Conservation (phyloP, 2,113 vertebrate genomes). For the Hyaena hyaena region DNA sequence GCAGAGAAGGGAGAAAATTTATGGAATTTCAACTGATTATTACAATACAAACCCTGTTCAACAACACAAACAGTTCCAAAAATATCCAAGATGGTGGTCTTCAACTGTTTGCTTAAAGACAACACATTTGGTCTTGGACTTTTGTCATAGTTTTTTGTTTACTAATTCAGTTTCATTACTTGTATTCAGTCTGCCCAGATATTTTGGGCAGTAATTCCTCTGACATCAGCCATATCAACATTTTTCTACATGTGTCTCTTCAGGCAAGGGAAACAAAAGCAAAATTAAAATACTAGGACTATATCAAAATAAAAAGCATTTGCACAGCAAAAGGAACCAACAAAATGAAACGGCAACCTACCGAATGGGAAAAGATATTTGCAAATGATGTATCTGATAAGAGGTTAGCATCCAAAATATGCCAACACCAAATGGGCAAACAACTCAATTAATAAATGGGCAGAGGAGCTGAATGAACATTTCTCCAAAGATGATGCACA, state of each 20-base stretch:
- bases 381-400: neutral
- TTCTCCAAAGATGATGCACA: neutral
- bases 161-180: neutral
- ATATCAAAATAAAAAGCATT: too few relatives aligned
- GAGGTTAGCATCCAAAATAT: neutral
- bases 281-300: too few relatives aligned
- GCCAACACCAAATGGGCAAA: neutral
- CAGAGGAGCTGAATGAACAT: neutral
- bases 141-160: neutral
- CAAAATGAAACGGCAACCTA: too few relatives aligned
- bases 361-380: neutral
- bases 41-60: neutral
- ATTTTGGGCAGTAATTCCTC: neutral
- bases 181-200: neutral
- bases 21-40: neutral
- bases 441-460: neutral
- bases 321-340: too few relatives aligned
- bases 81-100: neutral
- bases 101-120: neutral
- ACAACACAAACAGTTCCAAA: neutral
- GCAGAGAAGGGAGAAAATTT: neutral
- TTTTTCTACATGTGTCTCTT: neutral
- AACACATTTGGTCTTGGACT: neutral
- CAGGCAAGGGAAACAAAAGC: too few relatives aligned
- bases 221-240: neutral